These are phyloP conservation scores for Corythoichthys haematopterus DNA, from an alignment of 2,113 vertebrate species.

Conservation along the genomic window DNA sequence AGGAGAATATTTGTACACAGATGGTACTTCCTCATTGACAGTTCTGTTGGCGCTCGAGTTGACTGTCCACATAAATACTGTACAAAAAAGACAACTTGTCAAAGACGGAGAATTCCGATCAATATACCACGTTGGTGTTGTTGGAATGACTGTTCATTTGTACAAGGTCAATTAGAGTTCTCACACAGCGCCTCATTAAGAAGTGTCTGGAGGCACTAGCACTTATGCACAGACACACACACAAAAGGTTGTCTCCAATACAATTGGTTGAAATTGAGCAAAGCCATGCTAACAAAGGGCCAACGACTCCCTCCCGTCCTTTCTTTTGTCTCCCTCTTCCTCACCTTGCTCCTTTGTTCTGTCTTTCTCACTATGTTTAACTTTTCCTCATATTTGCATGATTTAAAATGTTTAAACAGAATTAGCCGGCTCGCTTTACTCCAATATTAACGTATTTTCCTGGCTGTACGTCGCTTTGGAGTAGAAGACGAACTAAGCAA, in stretches of 20 bases:
- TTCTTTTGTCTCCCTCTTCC: background rate
- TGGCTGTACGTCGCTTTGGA: too few species aligned
- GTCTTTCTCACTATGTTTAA: background rate
- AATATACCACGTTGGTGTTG: conserved; percentile 9
- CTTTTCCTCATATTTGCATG: background rate
- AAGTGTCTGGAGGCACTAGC: conserved; percentile 25
- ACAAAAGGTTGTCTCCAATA: conserved; percentile 21
- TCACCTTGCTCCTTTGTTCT: conserved; percentile 1
- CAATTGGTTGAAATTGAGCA: conserved; percentile 42
- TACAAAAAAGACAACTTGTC: background rate
- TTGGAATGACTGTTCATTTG: conserved; percentile 31
- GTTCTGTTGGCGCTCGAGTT: too few species aligned
- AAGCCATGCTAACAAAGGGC: conserved; percentile 38
- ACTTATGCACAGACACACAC: conserved; percentile 15
- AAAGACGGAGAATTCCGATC: conserved; percentile 28
- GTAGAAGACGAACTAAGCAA: too few species aligned
- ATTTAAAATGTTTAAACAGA: too few species aligned
- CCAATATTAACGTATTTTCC: too few species aligned
- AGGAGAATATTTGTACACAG: too few species aligned
- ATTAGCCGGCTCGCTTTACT: too few species aligned
- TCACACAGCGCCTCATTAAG: conserved; percentile 56
- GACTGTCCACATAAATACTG: background rate
- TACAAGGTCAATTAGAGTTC: conserved; percentile 47
- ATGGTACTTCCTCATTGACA: too few species aligned
- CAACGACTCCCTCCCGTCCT: conserved; percentile 14